Evolutionary conservation across 2,797 vertebrate species (phyloP), one percentile per base, ranked within the genome.

Genomic region (Carapus acus): DNA sequence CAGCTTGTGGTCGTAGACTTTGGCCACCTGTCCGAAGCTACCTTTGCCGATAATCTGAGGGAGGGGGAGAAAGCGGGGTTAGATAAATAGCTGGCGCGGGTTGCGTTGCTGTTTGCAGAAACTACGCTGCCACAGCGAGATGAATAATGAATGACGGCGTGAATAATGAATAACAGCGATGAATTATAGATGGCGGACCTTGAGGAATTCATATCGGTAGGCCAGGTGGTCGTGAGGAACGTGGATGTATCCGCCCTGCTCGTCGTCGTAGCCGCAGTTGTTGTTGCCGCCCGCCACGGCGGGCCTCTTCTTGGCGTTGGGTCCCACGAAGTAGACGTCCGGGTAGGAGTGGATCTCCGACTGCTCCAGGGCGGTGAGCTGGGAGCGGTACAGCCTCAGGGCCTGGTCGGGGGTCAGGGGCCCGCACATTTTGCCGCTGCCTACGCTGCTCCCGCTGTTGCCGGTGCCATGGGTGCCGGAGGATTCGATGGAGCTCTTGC

Each of bases 11-110:
- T 99, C 96, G 0, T 96, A 99, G 15, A 95, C 94, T 69, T 97
- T 97, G 1, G 95, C 94, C 48, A 99, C 96, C 65, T 99, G 94
- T 7, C 96, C 96, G 42, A 99, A 99, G 73, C 96, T 98, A 37
- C 96, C 96, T 77, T 98, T 99, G 54, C 96, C 96, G 1, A 99
- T 98, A 40, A 99, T 87, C 84, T 98, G 88, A 56, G 90, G 79
- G 39, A 8, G 17, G 11, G 1, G 22, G 6, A 33, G 37, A 15
- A 29, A 23, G 41, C 2, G 21, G 22, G 9, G 23, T 54, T 19
- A 67, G 45, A 20, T 15, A 49, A 41, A 45, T 17, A 38, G n/a
- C 8, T 23, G 9, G 37, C 2, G 37, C 4, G n/a, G n/a, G n/a
- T n/a, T 11, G 14, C 1, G 1, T 29, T 9, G 12, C 24, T 7